These are phyloP conservation scores for Rhorus exstirpatorius DNA, from an alignment of 2,888 invertebrate genomes.

Conservation along the genomic window DNA sequence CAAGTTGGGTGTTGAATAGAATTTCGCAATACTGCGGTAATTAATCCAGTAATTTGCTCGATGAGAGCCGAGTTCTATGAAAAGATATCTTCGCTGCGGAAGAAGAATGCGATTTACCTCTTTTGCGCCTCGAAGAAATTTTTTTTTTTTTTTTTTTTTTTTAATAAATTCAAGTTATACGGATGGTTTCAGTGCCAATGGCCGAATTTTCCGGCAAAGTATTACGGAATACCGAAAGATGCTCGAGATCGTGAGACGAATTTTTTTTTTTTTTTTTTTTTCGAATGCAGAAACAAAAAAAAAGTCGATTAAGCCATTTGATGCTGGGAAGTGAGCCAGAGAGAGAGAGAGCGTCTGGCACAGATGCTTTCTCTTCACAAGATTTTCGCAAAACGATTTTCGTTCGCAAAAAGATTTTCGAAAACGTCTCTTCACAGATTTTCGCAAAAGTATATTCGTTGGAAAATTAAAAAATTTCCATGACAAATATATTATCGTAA, in stretches of 20 bases:
- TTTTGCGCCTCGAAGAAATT: not conserved
- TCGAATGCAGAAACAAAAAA: not conserved
- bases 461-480: no score
- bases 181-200: conserved; percentile 55
- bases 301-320: conserved; percentile 23
- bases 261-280: conserved; percentile 8
- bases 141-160: not conserved
- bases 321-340: conserved; percentile 35
- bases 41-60: conserved; percentile 25
- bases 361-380: no score
- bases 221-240: conserved; percentile 42
- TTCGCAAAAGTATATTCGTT: no score
- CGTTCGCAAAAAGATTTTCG: no score
- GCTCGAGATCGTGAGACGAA: conserved; percentile 28
- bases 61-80: not conserved
- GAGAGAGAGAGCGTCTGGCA: no score
- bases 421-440: no score
- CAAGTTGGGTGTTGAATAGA: not conserved
- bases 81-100: conserved; percentile 2
- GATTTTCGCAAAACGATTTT: no score
- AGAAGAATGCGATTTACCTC: conserved; percentile 51
- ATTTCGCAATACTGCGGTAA: conserved; percentile 11
- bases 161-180: conserved; percentile 13
- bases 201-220: conserved; percentile 54
- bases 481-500: no score